Percentiles rank a stretch among this genome's conserved stretches.
These are phyloP conservation scores for Thecophora atra DNA, from an alignment of 2,888 invertebrate genomes.

Conservation along the genomic window DNA sequence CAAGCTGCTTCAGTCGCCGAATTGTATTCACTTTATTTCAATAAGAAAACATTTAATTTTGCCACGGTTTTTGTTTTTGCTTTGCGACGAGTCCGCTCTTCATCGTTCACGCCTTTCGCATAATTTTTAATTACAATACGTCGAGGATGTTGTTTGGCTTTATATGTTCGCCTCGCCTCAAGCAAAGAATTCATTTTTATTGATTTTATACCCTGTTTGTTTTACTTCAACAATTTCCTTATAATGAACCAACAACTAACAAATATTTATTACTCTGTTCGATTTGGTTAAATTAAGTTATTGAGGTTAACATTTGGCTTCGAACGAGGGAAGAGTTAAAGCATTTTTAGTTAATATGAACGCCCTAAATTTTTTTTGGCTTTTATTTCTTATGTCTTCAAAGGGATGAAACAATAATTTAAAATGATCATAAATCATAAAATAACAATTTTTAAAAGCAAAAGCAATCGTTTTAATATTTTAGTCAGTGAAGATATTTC, in stretches of 20 bases:
- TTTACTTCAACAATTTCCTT: background rate
- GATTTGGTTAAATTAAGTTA: slow-evolving; percentile 7
- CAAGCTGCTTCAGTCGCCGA: slow-evolving; percentile 18
- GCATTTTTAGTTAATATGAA: background rate
- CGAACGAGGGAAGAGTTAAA: background rate
- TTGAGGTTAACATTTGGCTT: background rate
- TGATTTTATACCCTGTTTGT: slow-evolving; percentile 17
- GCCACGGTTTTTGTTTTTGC: slow-evolving; percentile 5
- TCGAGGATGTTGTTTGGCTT: background rate
- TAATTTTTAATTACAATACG: slow-evolving; percentile 26
- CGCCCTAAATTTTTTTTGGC: slow-evolving; percentile 1
- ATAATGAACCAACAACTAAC: background rate
- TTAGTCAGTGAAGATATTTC: background rate
- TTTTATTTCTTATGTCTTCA: background rate
- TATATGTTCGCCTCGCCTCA: background rate
- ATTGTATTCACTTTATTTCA: background rate
- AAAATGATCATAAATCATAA: background rate
- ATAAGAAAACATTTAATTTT: slow-evolving; percentile 13
- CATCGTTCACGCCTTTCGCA: slow-evolving; percentile 26
- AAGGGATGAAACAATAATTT: background rate
- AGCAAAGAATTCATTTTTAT: background rate
- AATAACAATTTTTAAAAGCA: background rate
- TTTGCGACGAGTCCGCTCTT: background rate
- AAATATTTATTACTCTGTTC: background rate
- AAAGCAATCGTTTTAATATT: background rate